Evolutionary conservation across 2,113 vertebrate genomes (phyloP).

Genomic region (Rhea pennata): DNA sequence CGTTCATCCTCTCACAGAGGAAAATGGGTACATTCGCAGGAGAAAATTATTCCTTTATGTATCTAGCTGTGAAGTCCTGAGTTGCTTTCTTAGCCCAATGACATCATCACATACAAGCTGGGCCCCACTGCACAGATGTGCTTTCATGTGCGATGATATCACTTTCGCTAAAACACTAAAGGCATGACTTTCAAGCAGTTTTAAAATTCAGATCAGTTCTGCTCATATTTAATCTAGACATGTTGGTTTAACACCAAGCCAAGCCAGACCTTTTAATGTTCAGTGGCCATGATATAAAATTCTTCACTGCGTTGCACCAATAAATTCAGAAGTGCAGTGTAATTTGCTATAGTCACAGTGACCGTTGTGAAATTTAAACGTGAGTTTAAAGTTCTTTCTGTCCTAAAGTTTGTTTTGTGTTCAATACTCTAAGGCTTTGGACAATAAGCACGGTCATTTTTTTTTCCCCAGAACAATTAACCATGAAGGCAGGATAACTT

Average conservation of each 20-base stretch:
- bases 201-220: constrained; percentile 81
- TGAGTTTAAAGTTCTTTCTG: constrained; percentile 20
- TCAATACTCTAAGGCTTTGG: background rate
- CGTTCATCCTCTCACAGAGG: background rate
- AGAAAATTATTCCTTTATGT: constrained; percentile 47
- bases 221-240: constrained; percentile 81
- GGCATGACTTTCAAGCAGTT: constrained; percentile 74
- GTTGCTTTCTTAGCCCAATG: constrained; percentile 31
- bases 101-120: constrained; percentile 14
- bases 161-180: constrained; percentile 73
- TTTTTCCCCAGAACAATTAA: background rate
- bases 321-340: constrained; percentile 73
- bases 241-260: constrained; percentile 83
- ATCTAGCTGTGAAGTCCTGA: constrained; percentile 26
- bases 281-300: constrained; percentile 79
- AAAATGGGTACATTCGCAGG: background rate
- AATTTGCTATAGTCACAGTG: constrained; percentile 61
- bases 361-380: constrained; percentile 55
- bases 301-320: constrained; percentile 72
- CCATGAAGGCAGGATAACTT: background rate
- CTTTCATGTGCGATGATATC: constrained; percentile 67
- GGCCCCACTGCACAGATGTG: constrained; percentile 49
- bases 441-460: background rate
- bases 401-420: background rate
- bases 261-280: constrained; percentile 81